Evolutionary conservation across 2,888 invertebrate genomes (phyloP), one percentile per base, ranked within the genome.

Genomic region (Diarsia dahlii): DNA sequence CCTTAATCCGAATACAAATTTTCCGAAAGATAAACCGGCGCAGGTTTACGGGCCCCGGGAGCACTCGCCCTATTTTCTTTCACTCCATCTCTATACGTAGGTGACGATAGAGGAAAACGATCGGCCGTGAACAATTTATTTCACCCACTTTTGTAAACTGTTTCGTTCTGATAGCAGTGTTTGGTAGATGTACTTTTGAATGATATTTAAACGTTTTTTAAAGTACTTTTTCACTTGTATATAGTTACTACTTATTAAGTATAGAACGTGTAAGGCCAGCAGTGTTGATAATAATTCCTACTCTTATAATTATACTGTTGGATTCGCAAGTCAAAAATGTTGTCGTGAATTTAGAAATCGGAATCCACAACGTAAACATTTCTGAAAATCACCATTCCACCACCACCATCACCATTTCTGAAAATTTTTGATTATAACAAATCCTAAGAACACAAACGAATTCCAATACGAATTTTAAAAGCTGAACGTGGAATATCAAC

Each of bases 21-120:
- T 95, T 94, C 93, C 93, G 90, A 93, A 92, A 93, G 92, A 95
- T 94, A 93, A 94, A 95, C 84, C 89, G 88, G 78, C 88, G 87
- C 86, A 88, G 89, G 89, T 90, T 93, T 92, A 94, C 89, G 91
- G 89, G 81, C 85, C 90, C 86, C 88, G 82, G 78, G 91, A 91
- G 93, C 79, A 82, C 75, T 84, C 75, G 81, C 78, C 84, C 87
- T 78, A 87, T 87, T 87, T 87, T 78, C 78, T 86, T 78, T 75
- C 79, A 76, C 78, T 80, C 71, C 76, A 82, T 81, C 85, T 78
- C 34, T 84, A 80, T 83, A 82, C 70, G 56, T 82, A 87, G 78
- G 83, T 83, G 82, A 78, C 74, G 80, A 74, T 84, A 68, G 71
- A 73, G 76, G 72, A 69, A 81, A 85, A 84, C 77, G 78, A 74